A percentile compares a stretch with the other conserved stretches of the same genome.
phyloP scores from a whole-genome alignment of 2,113 vertebrate genomes.

The Anthoscopus minutus region DNA sequence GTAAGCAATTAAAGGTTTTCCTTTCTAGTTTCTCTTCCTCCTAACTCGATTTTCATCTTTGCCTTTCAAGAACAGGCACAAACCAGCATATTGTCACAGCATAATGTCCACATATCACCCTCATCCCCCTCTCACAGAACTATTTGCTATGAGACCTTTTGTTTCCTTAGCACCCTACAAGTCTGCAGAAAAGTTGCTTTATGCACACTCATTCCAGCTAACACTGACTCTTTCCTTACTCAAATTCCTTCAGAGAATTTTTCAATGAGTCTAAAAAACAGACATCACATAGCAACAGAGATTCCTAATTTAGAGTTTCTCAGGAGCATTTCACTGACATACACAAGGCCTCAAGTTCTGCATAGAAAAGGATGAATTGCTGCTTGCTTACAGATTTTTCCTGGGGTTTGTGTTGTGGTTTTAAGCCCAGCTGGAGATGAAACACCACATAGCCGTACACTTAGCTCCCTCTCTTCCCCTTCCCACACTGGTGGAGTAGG shows the following conservation, averaged over 20 bases:
- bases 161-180: not conserved
- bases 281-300: not conserved
- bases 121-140: not conserved
- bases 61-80: not conserved
- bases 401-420: not conserved
- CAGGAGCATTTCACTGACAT: not conserved
- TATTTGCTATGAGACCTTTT: not conserved
- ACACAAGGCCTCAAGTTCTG: not conserved
- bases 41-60: not conserved
- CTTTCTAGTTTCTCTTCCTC: not conserved
- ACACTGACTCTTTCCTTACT: not conserved
- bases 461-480: not conserved
- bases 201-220: not conserved
- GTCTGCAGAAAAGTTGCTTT: not conserved
- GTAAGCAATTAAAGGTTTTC: not conserved
- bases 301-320: not conserved
- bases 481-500: not conserved
- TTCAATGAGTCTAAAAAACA: not conserved
- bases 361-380: not conserved
- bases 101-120: not conserved
- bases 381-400: not conserved
- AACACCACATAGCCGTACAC: not conserved
- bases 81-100: not conserved
- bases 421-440: not conserved
- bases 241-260: not conserved